Evolutionary conservation across 2,888 invertebrate species (phyloP), one percentile per base, ranked within the genome.

Genomic region (Cordilura impudica): DNA sequence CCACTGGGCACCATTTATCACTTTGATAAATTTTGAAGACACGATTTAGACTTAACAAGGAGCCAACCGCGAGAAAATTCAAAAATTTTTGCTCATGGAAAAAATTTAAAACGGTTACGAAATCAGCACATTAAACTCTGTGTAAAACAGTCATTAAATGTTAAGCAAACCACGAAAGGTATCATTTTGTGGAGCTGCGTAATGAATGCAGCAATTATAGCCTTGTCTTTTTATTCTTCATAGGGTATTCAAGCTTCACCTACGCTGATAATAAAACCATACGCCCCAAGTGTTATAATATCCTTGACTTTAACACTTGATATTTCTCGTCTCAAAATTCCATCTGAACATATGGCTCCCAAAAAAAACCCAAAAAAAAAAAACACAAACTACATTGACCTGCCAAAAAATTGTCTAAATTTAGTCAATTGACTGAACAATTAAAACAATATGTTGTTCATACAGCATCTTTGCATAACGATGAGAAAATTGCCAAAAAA

Each of bases 401-500:
- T 70, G 65, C 63, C 70, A 70, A 61, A 67, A 65, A 53, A 56
- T 72, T 78, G 63, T 45, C 58, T 45, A 78, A 73, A 70, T 60
- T 78, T 69, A 26, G 70, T 65, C 77, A 77, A 77, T 53, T 71
- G 71, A 71, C 58, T 71, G 77, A 58, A 77, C 77, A 65, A 65
- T 67, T 74, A 31, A 26, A 67, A 39, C 60, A 47, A 70, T 61
- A 18, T 60, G 71, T 35, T 26, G n/a, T 35, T 2, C 19, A 4
- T 49, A 49, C 78, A 78, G 78, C 79, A 72, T 79, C 79, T 67
- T 66, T 60, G 60, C n/a, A n/a, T n/a, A 67, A 56, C 21, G 71
- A 79, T 79, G 79, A 71, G 75, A 79, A 79, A 79, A 79, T 72
- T 79, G 71, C 67, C 79, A 75, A 79, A 79, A 78, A 56, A 43